Evolutionary conservation across 2,113 vertebrate species (phyloP).

Genomic region (Conger conger): DNA sequence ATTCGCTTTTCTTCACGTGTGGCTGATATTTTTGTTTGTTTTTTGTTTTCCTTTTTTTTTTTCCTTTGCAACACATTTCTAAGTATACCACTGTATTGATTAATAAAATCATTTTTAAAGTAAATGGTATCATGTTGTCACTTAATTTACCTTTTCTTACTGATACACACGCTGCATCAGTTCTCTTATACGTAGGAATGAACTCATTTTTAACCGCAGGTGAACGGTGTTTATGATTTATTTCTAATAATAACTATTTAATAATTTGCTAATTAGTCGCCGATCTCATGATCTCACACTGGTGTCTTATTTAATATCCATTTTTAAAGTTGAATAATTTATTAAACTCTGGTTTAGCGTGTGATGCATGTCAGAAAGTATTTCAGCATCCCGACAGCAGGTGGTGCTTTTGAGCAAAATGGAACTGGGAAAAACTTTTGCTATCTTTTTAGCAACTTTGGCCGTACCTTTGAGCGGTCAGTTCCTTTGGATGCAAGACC

Average conservation of each 20-base stretch:
- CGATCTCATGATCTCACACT: neutral
- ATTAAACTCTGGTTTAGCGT: neutral
- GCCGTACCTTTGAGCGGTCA: neutral
- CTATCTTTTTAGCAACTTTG: neutral
- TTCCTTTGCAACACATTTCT: conserved; percentile 86
- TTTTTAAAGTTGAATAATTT: neutral
- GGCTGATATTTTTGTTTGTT: conserved; percentile 67
- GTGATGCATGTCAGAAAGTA: neutral
- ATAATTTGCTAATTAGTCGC: neutral
- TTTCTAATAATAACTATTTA: neutral
- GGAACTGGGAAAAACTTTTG: neutral
- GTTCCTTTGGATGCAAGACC: neutral
- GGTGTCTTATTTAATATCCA: neutral
- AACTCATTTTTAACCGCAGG: neutral
- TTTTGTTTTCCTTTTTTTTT: conserved; percentile 70
- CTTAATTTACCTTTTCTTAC: neutral
- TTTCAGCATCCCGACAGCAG: neutral
- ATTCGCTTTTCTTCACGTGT: conserved; percentile 83
- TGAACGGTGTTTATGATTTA: neutral
- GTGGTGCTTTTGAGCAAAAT: conserved; percentile 9
- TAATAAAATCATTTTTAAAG: conserved; percentile 99
- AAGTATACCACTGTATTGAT: conserved; percentile 88
- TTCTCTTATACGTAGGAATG: neutral
- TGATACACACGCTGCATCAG: neutral
- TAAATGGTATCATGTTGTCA: conserved; percentile 51